Conservation (phyloP, 1,140 invertebrate species). For the Papilio dardanus region DNA sequence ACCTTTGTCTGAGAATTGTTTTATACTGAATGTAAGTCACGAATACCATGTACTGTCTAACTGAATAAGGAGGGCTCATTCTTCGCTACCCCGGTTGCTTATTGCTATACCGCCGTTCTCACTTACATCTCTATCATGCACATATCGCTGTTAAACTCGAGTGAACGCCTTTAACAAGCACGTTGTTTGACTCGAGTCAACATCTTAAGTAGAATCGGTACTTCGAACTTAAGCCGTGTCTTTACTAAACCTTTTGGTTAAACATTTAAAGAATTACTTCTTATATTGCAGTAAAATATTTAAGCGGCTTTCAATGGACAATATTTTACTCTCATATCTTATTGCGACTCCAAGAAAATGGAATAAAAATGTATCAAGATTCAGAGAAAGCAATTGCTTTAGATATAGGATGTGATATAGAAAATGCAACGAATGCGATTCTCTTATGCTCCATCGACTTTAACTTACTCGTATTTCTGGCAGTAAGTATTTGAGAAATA, state of each 20-base stretch:
- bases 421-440: conserved; percentile 55
- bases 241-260: not conserved
- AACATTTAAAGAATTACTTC: not conserved
- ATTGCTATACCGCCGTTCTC: conserved; percentile 54
- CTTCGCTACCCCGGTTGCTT: conserved; percentile 58
- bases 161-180: conserved; percentile 28
- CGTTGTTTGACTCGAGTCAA: conserved; percentile 8
- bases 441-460: conserved; percentile 51
- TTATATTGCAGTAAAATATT: not conserved
- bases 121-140: conserved; percentile 70
- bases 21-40: conserved; percentile 81
- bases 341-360: conserved; percentile 1
- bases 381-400: conserved; percentile 43
- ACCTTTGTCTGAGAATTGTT: conserved; percentile 81
- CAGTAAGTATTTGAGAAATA: conserved; percentile 52
- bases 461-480: conserved; percentile 48
- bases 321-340: not conserved
- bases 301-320: not conserved
- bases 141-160: conserved; percentile 43
- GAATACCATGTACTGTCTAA: conserved; percentile 77
- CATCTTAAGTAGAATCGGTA: conserved; percentile 8
- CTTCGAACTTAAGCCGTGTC: not conserved
- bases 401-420: conserved; percentile 41
- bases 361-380: conserved; percentile 31
- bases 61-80: conserved; percentile 72